Conservation (phyloP, 2,888 invertebrate genomes). For the Sipha maydis region DNA sequence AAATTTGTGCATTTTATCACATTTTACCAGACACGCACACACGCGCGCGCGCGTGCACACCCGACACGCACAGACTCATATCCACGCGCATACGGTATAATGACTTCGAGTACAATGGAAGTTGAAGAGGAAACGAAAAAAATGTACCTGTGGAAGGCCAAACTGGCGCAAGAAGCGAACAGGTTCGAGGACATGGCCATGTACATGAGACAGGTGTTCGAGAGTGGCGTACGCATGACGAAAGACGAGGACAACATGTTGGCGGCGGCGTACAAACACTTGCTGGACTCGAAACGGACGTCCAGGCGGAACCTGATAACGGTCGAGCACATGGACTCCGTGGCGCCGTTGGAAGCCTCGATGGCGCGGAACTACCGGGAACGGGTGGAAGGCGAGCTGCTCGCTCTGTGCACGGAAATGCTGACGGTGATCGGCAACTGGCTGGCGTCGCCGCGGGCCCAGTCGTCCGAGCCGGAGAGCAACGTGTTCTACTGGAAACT, state of each 20-base stretch:
- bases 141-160: constrained; percentile 36
- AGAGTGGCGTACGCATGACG: constrained; percentile 12
- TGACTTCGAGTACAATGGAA: neutral
- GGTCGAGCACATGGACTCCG: constrained; percentile 1
- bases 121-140: neutral
- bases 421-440: neutral
- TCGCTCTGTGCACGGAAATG: constrained; percentile 7
- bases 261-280: constrained; percentile 34
- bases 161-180: constrained; percentile 35
- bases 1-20: too few relatives aligned
- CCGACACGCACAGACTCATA: neutral
- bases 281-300: constrained; percentile 31
- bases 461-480: neutral
- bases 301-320: constrained; percentile 9
- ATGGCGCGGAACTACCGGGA: constrained; percentile 1
- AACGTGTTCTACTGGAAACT: constrained; percentile 43
- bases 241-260: constrained; percentile 40
- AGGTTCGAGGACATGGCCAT: constrained; percentile 42
- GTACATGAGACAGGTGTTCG: constrained; percentile 6
- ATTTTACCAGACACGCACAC: neutral
- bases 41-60: neutral
- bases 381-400: constrained; percentile 6
- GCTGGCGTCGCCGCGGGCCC: neutral
- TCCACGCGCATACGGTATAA: neutral
- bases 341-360: neutral